Evolutionary conservation across 2,113 vertebrate genomes (phyloP), one percentile per base, ranked within the genome.

Genomic region (Condylura cristata): DNA sequence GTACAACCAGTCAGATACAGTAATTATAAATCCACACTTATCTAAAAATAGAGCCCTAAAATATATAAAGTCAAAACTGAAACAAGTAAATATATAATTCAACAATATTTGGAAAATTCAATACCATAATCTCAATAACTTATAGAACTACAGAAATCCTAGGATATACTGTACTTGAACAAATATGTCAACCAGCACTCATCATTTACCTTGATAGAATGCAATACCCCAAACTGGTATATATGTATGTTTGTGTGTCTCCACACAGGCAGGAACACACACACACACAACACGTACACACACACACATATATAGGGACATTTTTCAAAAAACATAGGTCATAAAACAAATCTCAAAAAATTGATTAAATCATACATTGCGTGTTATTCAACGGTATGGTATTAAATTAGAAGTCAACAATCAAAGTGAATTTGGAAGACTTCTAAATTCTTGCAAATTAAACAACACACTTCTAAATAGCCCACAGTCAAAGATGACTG

Each of bases 351-450:
- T 39, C 32, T 82, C 46, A 82, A 74, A 22, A 74, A 32, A 39
- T 26, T 88, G 53, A 28, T 17, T 18, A 51, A 51, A 71, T 44
- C 28, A 58, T 13, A 71, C 7, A 60, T 34, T 84, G 22, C 44
- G 22, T 22, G 28, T 28, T 37, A 65, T 82, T 60, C 13, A 82
- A 75, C 8, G n/a, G 89, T 24, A 30, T 22, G 11, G n/a, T 71
- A 90, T 87, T 71, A 91, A 92, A 66, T 66, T 74, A 89, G 46
- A 91, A 91, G 51, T 46, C 58, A 82, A 37, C 17, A 56, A 24
- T 34, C 56, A 30, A 82, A 88, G 34, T 26, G 72, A 53, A 63
- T 30, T 72, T 74, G 56, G 20, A 8, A 93, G 30, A 81, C 65
- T 87, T 28, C 53, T 71, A 44, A 82, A 71, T 44, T 20, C 48